Evolutionary conservation across 35 echinoderm and acorn worm species (phyloP).

Genomic region (Heliocidaris erythrogramma): DNA sequence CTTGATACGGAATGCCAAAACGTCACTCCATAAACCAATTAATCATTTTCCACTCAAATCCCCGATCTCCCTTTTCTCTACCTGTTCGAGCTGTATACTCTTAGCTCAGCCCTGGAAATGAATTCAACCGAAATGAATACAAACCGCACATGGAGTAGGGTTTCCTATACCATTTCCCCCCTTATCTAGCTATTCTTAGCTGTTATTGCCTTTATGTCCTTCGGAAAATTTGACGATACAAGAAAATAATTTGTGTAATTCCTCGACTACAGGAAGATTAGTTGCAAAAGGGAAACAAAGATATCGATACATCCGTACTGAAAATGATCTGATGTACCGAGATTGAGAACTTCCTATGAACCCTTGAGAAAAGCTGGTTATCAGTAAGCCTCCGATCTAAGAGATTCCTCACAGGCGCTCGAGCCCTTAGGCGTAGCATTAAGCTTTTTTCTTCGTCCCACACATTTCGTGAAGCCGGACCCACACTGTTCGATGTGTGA

Average conservation of each 20-base stretch:
- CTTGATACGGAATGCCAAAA: not conserved
- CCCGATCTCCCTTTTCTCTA: not conserved
- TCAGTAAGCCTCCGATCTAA: not conserved
- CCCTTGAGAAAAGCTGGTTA: not conserved
- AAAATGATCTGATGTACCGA: not conserved
- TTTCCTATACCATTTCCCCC: not conserved
- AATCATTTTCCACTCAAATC: not conserved
- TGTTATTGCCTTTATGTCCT: not conserved
- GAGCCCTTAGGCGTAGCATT: not conserved
- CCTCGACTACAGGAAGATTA: not conserved
- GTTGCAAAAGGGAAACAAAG: not conserved
- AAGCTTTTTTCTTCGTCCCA: not conserved
- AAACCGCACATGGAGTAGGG: not conserved
- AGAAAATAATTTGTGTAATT: not conserved
- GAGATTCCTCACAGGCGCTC: not conserved
- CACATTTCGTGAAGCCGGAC: not conserved
- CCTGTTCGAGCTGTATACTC: not conserved
- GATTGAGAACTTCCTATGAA: not conserved
- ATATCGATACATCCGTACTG: not conserved
- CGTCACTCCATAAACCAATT: slow-evolving; percentile 10
- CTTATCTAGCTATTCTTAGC: not conserved
- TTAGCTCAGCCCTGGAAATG: not conserved
- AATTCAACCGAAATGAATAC: not conserved
- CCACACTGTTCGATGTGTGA: not conserved
- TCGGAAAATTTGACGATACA: not conserved